phyloP scores from a whole-genome alignment of 2,113 vertebrate species.

The Bos taurus region ARS-UCD2.0 NC_037337.1:32675501-32676000 shows the following conservation, averaged over 20 bases:
- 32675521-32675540: neutral
- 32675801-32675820: neutral
- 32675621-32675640: constrained; percentile 7
- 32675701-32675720: neutral
- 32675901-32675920: neutral
- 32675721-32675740: neutral
- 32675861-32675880: neutral
- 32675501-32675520: neutral
- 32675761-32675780: constrained; percentile 3
- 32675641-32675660: neutral
- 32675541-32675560: neutral
- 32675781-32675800: neutral
- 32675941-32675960: neutral
- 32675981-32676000: neutral
- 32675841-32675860: neutral
- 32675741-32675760: neutral
- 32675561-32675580: neutral
- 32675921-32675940: neutral
- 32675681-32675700: neutral
- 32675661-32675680: neutral
- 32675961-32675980: neutral
- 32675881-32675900: neutral
- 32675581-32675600: neutral
- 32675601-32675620: constrained; percentile 32
- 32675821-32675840: neutral